Conservation (phyloP, 2,888 invertebrate genomes). For the Euclidia mi region DNA sequence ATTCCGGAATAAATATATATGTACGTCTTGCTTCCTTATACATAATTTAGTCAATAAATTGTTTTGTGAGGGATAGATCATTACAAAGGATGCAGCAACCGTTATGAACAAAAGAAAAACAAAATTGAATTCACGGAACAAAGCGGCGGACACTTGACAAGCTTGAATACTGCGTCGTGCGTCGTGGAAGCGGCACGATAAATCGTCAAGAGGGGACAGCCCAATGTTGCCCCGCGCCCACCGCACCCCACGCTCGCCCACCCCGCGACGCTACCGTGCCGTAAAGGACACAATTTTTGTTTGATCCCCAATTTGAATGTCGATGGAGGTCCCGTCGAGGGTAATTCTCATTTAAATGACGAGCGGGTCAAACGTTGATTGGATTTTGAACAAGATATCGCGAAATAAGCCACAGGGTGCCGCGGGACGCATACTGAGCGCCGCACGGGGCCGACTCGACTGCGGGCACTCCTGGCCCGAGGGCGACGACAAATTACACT, state of each 20-base stretch:
- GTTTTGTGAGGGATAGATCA: slow-evolving; percentile 21
- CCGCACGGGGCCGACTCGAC: neutral
- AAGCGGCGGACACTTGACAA: slow-evolving; percentile 36
- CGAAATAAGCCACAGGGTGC: slow-evolving; percentile 22
- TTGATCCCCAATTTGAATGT: slow-evolving; percentile 76
- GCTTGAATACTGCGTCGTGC: slow-evolving; percentile 21
- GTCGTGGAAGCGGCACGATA: slow-evolving; percentile 47
- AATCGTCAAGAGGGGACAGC: slow-evolving; percentile 51
- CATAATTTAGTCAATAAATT: slow-evolving; percentile 22
- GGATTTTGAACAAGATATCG: slow-evolving; percentile 51
- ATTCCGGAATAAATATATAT: slow-evolving; percentile 18
- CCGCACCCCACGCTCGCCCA: slow-evolving; percentile 4
- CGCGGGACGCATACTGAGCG: slow-evolving; percentile 23
- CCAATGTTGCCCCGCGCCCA: slow-evolving; percentile 31
- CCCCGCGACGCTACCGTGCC: slow-evolving; percentile 10
- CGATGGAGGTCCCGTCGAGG: slow-evolving; percentile 60
- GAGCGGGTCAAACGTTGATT: slow-evolving; percentile 52
- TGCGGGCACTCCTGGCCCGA: neutral
- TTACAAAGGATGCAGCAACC: slow-evolving; percentile 26
- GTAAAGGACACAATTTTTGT: slow-evolving; percentile 65
- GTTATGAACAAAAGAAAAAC: slow-evolving; percentile 47
- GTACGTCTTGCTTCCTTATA: slow-evolving; percentile 13
- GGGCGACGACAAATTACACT: slow-evolving; percentile 15
- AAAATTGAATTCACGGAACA: slow-evolving; percentile 54
- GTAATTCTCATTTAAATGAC: slow-evolving; percentile 71